A percentile compares a stretch with the other conserved stretches of the same genome.
Conservation (phyloP, 2,888 invertebrate species). For the Acronicta aceris region DNA sequence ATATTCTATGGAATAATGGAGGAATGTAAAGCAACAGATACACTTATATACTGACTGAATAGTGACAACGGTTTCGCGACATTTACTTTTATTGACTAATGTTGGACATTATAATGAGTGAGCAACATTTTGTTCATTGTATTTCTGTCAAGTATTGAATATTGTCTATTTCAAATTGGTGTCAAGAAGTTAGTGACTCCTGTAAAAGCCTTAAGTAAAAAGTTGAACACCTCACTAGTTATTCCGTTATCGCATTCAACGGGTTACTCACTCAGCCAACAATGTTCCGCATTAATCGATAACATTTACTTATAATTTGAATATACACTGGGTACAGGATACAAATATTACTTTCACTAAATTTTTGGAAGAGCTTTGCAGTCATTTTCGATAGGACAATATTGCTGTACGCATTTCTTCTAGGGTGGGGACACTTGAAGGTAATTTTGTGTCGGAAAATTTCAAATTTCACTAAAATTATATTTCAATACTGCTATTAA, state of each 20-base stretch:
- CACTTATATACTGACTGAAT: conserved; percentile 59
- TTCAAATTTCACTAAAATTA: conserved; percentile 43
- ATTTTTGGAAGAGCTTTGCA: conserved; percentile 29
- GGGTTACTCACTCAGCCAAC: conserved; percentile 25
- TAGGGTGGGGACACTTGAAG: conserved; percentile 32
- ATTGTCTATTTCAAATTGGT: conserved; percentile 14
- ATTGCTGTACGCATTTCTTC: conserved; percentile 44
- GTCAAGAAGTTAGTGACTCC: conserved; percentile 41
- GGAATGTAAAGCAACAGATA: conserved; percentile 73
- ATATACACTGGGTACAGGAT: conserved; percentile 55
- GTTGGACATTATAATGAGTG: conserved; percentile 43
- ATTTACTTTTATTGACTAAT: conserved; percentile 32
- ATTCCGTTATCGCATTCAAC: conserved; percentile 6
- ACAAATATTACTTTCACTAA: conserved; percentile 48
- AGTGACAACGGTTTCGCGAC: conserved; percentile 57
- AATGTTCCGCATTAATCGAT: conserved; percentile 49
- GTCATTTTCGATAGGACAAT: conserved; percentile 46
- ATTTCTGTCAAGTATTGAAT: conserved; percentile 1
- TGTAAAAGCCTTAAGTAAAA: conserved; percentile 10
- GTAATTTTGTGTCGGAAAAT: conserved; percentile 27
- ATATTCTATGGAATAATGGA: conserved; percentile 65
- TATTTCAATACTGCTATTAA: conserved; percentile 49
- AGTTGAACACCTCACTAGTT: conserved; percentile 24
- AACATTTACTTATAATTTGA: conserved; percentile 41
- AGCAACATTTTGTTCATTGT: conserved; percentile 11